phyloP scores from a whole-genome alignment of 2,113 vertebrate genomes.

The Athene noctua region DNA sequence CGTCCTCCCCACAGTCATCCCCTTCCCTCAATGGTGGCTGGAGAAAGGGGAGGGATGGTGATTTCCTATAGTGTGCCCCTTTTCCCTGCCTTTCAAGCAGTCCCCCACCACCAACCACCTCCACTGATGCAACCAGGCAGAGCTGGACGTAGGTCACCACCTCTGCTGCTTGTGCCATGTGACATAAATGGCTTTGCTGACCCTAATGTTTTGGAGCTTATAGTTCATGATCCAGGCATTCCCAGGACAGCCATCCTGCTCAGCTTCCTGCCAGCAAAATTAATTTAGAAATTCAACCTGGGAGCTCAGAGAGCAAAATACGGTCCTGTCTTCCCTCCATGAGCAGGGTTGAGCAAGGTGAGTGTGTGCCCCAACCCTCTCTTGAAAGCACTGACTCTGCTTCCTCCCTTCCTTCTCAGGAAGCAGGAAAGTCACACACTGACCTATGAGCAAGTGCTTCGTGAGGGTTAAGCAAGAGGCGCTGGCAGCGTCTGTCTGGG shows the following conservation, averaged over 20 bases:
- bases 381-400: neutral
- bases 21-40: neutral
- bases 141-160: neutral
- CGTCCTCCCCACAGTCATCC: neutral
- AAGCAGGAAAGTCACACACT: neutral
- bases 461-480: neutral
- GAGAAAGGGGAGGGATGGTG: neutral
- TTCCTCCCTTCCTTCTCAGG: neutral
- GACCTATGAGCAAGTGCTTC: neutral
- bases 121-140: neutral
- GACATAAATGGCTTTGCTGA: conserved; percentile 15
- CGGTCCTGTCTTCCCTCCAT: neutral
- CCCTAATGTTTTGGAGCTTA: neutral
- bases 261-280: neutral
- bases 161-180: neutral
- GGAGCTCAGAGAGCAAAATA: neutral
- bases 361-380: neutral
- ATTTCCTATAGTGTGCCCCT: neutral
- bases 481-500: neutral
- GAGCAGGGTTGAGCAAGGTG: rapidly evolving
- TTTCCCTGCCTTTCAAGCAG: neutral
- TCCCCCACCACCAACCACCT: neutral
- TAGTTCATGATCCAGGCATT: neutral
- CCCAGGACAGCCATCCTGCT: neutral
- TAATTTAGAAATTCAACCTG: neutral